phyloP scores from a whole-genome alignment of 2,888 invertebrate genomes.

The Leucoptera coffeella region DNA sequence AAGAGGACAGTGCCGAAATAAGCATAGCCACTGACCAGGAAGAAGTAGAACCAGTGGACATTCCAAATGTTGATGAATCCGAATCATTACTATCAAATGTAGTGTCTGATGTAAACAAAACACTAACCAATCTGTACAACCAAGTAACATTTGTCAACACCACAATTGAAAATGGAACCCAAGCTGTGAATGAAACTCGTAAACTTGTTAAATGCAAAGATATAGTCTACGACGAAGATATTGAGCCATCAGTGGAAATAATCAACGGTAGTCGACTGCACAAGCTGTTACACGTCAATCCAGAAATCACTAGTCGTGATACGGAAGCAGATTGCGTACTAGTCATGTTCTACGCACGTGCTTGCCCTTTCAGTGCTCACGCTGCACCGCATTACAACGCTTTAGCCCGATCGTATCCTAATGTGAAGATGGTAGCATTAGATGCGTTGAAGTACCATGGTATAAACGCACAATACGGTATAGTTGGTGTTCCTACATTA shows the following conservation, averaged over 20 bases:
- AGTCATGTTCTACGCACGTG: slow-evolving; percentile 83
- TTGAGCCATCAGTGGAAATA: slow-evolving; percentile 50
- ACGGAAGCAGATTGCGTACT: slow-evolving; percentile 64
- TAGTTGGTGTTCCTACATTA: slow-evolving; percentile 83
- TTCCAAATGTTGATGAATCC: slow-evolving; percentile 38
- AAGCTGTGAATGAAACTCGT: slow-evolving; percentile 26
- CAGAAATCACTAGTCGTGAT: slow-evolving; percentile 59
- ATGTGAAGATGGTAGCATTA: slow-evolving; percentile 80
- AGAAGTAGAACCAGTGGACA: slow-evolving; percentile 10
- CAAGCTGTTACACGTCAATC: slow-evolving; percentile 57
- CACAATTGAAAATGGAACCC: slow-evolving; percentile 28
- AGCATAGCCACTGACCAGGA: neutral
- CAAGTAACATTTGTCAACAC: slow-evolving; percentile 37
- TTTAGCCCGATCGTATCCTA: slow-evolving; percentile 78
- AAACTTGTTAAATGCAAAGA: slow-evolving; percentile 39
- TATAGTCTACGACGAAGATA: slow-evolving; percentile 27
- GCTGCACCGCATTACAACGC: slow-evolving; percentile 90
- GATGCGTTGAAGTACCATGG: slow-evolving; percentile 80
- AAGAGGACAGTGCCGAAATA: too few species aligned
- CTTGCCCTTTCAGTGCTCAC: slow-evolving; percentile 85
- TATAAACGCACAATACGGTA: slow-evolving; percentile 86
- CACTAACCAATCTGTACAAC: slow-evolving; percentile 32
- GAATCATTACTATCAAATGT: slow-evolving; percentile 38
- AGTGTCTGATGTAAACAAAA: slow-evolving; percentile 39
- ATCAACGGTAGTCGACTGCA: slow-evolving; percentile 67